A percentile compares a stretch with the other conserved stretches of the same genome.
Conservation (phyloP, 2,888 invertebrate species). For the Hemistola chrysoprasaria region DNA sequence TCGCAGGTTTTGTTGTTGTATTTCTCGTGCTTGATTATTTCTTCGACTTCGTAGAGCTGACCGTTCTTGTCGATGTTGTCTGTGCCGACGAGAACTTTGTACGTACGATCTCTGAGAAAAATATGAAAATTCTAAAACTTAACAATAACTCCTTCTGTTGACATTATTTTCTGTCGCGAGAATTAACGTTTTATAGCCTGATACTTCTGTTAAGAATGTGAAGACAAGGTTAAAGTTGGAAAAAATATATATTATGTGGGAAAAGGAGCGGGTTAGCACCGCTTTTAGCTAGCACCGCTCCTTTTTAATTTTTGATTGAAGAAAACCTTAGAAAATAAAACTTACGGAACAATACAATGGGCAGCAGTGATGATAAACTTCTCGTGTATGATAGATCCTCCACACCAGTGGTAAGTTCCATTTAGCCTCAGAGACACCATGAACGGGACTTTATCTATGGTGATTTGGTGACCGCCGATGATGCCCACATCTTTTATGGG, state of each 20-base stretch:
- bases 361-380: constrained; percentile 43
- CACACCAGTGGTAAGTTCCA: constrained; percentile 36
- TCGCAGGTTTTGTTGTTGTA: constrained; percentile 31
- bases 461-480: constrained; percentile 38
- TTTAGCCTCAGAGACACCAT: constrained; percentile 39
- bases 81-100: constrained; percentile 40
- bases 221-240: no score
- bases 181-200: no score
- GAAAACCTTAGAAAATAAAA: constrained; percentile 7
- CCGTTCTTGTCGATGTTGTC: constrained; percentile 31
- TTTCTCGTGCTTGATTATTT: constrained; percentile 34
- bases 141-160: no score
- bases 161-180: no score
- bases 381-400: constrained; percentile 43
- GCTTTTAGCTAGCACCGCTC: no score
- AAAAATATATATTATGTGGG: no score
- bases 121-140: no score
- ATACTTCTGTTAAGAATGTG: no score
- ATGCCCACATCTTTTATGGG: constrained; percentile 32
- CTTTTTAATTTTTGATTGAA: background rate
- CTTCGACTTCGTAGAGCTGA: constrained; percentile 35
- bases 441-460: constrained; percentile 39
- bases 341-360: constrained; percentile 44
- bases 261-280: no score
- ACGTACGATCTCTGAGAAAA: constrained; percentile 31